A percentile compares a stretch with the other conserved stretches of the same genome.
Conservation (phyloP, 2,113 vertebrate genomes). For the Brachyhypopomus occidentalis region DNA sequence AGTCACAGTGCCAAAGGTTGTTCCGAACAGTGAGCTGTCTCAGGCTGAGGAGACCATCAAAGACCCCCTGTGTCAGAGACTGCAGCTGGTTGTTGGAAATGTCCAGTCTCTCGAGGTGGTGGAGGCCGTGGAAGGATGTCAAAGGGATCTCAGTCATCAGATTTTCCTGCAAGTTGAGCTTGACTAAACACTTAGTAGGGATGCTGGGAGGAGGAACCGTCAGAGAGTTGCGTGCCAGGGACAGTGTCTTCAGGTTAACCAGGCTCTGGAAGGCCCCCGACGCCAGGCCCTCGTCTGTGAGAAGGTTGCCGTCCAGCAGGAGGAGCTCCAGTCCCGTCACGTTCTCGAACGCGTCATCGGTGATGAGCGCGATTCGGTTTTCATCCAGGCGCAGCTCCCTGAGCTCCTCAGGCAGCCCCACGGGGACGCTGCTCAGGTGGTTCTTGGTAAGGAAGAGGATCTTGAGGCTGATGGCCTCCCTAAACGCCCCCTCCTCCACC, state of each 20-base stretch:
- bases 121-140: slow-evolving; percentile 83
- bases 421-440: slow-evolving; percentile 89
- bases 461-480: slow-evolving; percentile 88
- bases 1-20: slow-evolving; percentile 94
- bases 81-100: slow-evolving; percentile 92
- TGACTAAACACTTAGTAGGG: slow-evolving; percentile 82
- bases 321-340: slow-evolving; percentile 85
- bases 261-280: slow-evolving; percentile 86
- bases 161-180: slow-evolving; percentile 91
- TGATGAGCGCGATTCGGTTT: slow-evolving; percentile 87
- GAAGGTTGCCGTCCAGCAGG: slow-evolving; percentile 88
- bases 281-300: slow-evolving; percentile 88
- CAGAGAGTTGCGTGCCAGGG: slow-evolving; percentile 87
- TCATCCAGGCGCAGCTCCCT: slow-evolving; percentile 89
- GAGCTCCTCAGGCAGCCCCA: slow-evolving; percentile 85
- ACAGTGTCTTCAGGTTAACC: slow-evolving; percentile 86
- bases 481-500: slow-evolving; percentile 90
- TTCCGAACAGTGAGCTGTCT: slow-evolving; percentile 92
- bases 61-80: slow-evolving; percentile 82
- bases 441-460: slow-evolving; percentile 92
- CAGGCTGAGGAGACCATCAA: slow-evolving; percentile 83
- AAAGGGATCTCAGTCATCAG: slow-evolving; percentile 87
- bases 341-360: slow-evolving; percentile 88
- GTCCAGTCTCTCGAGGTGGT: slow-evolving; percentile 85
- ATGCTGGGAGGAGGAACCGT: slow-evolving; percentile 82